phyloP scores from a whole-genome alignment of 2,113 vertebrate genomes.

The Myrmecophaga tridactyla region DNA sequence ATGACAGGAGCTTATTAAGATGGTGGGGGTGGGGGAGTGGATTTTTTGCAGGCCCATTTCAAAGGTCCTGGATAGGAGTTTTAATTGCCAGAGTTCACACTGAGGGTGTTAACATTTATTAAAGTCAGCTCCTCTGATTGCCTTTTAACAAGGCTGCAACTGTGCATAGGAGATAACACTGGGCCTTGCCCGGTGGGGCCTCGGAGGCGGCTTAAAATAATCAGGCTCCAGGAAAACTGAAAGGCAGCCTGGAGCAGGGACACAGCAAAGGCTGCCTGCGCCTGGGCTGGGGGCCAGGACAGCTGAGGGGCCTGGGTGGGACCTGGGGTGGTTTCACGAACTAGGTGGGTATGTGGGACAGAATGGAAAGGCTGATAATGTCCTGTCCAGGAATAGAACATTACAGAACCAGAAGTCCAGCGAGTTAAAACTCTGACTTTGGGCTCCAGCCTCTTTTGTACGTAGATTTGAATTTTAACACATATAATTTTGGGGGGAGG shows the following conservation, averaged over 20 bases:
- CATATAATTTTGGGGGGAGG: not conserved
- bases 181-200: constrained; percentile 82
- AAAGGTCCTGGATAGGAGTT: constrained; percentile 79
- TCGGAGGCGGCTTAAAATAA: constrained; percentile 89
- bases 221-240: constrained; percentile 80
- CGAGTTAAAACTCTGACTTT: not conserved
- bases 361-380: not conserved
- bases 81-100: constrained; percentile 88
- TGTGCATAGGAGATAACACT: constrained; percentile 90
- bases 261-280: not conserved
- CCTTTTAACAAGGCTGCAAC: constrained; percentile 93
- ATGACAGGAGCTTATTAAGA: constrained; percentile 64
- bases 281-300: not conserved
- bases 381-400: not conserved
- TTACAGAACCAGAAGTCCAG: too few relatives aligned
- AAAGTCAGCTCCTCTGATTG: constrained; percentile 93
- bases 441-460: not conserved
- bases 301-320: not conserved
- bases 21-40: not conserved
- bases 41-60: constrained; percentile 80
- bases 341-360: not conserved
- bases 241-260: not conserved
- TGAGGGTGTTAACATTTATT: constrained; percentile 91
- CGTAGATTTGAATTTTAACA: not conserved
- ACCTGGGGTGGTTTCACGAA: not conserved